These are phyloP conservation scores for Myotis yumanensis DNA, from an alignment of 2,113 vertebrate species.

Conservation along the genomic window DNA sequence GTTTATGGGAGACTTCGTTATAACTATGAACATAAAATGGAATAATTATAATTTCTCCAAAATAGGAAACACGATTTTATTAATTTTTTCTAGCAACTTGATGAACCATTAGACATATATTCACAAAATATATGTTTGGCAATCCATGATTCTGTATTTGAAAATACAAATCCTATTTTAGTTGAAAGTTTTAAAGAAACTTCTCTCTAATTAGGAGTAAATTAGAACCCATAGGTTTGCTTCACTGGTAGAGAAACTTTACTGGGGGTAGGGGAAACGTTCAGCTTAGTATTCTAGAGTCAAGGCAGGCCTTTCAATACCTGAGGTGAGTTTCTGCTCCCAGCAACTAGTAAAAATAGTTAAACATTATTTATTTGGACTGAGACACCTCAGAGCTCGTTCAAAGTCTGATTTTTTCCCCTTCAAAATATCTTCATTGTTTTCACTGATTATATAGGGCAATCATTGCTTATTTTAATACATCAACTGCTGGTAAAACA, in stretches of 20 bases:
- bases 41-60: neutral
- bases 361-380: neutral
- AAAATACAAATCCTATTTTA: conserved; percentile 38
- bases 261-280: accelerated
- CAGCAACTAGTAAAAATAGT: neutral
- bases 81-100: neutral
- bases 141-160: neutral
- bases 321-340: neutral
- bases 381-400: neutral
- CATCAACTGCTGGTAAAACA: neutral
- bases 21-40: neutral
- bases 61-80: neutral
- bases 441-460: neutral
- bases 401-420: neutral
- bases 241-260: neutral
- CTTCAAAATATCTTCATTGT: neutral
- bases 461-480: neutral
- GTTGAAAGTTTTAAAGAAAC: neutral
- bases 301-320: neutral
- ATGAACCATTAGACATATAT: neutral
- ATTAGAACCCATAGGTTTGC: neutral
- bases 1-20: neutral
- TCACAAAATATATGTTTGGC: neutral
- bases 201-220: neutral
- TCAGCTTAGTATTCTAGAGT: neutral